A percentile compares a stretch with the other conserved stretches of the same genome.
Evolutionary conservation across 1,140 invertebrate species (phyloP).

Genomic region (Hetaerina americana): DNA sequence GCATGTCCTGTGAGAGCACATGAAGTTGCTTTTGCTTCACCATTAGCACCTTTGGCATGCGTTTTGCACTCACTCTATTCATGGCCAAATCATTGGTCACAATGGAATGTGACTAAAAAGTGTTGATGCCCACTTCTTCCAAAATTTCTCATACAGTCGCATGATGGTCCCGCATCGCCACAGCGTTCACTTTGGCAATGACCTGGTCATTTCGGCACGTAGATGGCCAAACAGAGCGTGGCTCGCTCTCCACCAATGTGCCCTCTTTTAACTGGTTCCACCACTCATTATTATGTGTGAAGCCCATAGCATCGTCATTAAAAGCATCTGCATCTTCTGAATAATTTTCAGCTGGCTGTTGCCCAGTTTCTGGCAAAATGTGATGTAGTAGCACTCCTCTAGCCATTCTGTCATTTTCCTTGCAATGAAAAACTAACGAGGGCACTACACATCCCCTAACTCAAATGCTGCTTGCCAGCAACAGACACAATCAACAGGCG

Average conservation of each 20-base stretch:
- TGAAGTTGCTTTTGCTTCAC: conserved; percentile 1
- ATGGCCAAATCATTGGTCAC: conserved; percentile 16
- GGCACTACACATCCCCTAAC: no score
- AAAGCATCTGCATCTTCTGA: conserved; percentile 11
- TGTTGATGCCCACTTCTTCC: conserved; percentile 10
- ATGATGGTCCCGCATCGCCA: conserved; percentile 13
- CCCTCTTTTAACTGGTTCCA: conserved; percentile 20
- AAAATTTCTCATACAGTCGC: not conserved
- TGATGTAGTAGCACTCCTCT: not conserved
- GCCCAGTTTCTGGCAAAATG: conserved; percentile 2
- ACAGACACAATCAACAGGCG: no score
- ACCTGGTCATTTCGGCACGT: conserved; percentile 17
- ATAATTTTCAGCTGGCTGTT: conserved; percentile 2
- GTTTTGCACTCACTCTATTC: conserved; percentile 17
- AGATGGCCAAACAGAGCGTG: conserved; percentile 14
- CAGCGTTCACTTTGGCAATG: conserved; percentile 13
- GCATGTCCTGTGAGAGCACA: not conserved
- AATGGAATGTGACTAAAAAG: conserved; percentile 10
- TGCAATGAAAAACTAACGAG: not conserved
- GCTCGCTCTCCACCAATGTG: conserved; percentile 19
- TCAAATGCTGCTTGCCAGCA: no score
- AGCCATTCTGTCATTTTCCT: conserved; percentile 1
- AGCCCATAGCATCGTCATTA: conserved; percentile 18
- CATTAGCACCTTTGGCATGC: conserved; percentile 15
- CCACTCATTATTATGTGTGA: conserved; percentile 19